These are phyloP conservation scores for Zenarchopterus dispar DNA, from an alignment of 2,797 vertebrate species.

Conservation along the genomic window DNA sequence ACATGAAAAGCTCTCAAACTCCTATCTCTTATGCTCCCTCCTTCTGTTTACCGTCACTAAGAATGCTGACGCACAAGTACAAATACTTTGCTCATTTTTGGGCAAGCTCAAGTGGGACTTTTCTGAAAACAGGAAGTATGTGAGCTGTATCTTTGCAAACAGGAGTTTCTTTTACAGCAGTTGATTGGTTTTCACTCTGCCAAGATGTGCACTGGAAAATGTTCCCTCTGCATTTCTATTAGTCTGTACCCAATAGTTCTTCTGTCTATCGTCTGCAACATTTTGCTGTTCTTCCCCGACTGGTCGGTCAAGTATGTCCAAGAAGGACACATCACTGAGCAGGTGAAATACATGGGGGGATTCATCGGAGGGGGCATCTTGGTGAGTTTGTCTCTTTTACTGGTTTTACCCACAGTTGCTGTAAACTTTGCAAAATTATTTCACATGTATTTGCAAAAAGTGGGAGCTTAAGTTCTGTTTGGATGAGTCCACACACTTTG, in stretches of 20 bases:
- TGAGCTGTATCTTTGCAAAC: neutral
- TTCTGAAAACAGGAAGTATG: neutral
- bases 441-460: neutral
- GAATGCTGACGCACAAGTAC: too few relatives aligned
- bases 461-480: neutral
- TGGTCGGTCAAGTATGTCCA: constrained; percentile 68
- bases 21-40: too few relatives aligned
- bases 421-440: neutral
- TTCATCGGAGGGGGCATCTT: constrained; percentile 82
- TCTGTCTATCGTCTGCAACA: constrained; percentile 82
- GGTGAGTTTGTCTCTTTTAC: constrained; percentile 67
- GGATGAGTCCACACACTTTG: neutral
- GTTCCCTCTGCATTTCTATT: constrained; percentile 75
- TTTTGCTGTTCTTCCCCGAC: constrained; percentile 82
- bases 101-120: too few relatives aligned
- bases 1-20: too few relatives aligned
- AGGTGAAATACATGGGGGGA: constrained; percentile 86
- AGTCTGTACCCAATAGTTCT: constrained; percentile 76
- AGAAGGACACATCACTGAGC: constrained; percentile 75
- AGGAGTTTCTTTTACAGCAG: constrained; percentile 2
- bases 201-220: constrained; percentile 84
- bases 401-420: neutral
- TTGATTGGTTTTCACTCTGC: neutral
- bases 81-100: too few relatives aligned
- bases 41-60: too few relatives aligned